A percentile compares a stretch with the other conserved stretches of the same genome.
Evolutionary conservation across 2,797 vertebrate species (phyloP).

Genomic region (Sebastes iracundus): DNA sequence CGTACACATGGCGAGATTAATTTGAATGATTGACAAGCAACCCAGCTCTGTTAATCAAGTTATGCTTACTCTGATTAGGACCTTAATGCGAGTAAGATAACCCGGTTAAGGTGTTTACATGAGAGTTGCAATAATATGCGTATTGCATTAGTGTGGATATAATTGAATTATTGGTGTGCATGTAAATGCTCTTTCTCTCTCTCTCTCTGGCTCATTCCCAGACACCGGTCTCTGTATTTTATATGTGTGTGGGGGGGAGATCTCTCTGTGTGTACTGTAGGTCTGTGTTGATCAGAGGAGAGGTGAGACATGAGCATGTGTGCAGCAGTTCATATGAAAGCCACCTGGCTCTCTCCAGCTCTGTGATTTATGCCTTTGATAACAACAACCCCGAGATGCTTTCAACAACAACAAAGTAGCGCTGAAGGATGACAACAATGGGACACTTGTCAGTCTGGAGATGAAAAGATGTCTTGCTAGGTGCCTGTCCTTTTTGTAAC

Average conservation of each 20-base stretch:
- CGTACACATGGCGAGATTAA: constrained; percentile 52
- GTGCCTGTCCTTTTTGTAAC: constrained; percentile 64
- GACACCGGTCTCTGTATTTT: constrained; percentile 48
- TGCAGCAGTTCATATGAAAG: constrained; percentile 78
- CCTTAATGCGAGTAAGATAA: constrained; percentile 76
- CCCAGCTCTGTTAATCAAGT: constrained; percentile 73
- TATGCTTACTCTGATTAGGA: constrained; percentile 73
- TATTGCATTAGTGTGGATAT: constrained; percentile 77
- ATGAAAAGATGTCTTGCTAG: constrained; percentile 83
- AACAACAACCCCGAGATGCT: constrained; percentile 75
- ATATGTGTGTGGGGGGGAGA: constrained; percentile 37
- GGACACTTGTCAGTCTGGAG: constrained; percentile 82
- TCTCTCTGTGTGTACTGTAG: constrained; percentile 60
- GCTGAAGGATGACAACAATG: constrained; percentile 79
- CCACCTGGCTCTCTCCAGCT: constrained; percentile 78
- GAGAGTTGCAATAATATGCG: constrained; percentile 76
- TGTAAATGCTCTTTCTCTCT: constrained; percentile 65
- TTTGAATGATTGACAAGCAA: constrained; percentile 76
- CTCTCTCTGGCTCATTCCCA: constrained; percentile 57
- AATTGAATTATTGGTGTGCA: constrained; percentile 76
- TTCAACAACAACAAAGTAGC: constrained; percentile 78
- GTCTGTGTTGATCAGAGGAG: constrained; percentile 73
- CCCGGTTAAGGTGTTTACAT: constrained; percentile 79
- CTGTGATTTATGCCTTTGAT: constrained; percentile 83
- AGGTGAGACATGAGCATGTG: constrained; percentile 74